Evolutionary conservation across 1,140 invertebrate species (phyloP).

Genomic region (Eriocheir sinensis): DNA sequence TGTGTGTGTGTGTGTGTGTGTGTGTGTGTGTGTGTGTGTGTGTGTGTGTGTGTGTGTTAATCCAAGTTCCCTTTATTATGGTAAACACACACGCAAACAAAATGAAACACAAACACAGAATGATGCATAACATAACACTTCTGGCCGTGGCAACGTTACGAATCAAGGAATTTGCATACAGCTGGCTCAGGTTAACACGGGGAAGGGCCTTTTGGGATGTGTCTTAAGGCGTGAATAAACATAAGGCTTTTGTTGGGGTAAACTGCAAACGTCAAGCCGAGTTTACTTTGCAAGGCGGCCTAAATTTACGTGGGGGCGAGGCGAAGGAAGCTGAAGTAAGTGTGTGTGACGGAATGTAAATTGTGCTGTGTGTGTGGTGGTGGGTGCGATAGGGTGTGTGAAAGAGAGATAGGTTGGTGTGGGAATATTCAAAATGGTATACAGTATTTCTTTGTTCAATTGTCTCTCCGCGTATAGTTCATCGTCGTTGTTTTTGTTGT

Average conservation of each 20-base stretch:
- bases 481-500: background rate
- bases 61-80: background rate
- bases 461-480: no score
- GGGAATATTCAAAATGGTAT: background rate
- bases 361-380: conserved; percentile 13
- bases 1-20: background rate
- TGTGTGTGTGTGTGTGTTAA: conserved; percentile 17
- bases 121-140: conserved; percentile 4
- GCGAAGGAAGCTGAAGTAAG: background rate
- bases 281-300: background rate
- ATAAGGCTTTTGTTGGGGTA: background rate
- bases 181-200: background rate
- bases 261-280: background rate
- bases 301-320: background rate
- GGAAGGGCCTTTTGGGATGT: background rate
- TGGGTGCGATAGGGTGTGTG: background rate
- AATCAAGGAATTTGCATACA: background rate
- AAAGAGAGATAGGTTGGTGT: background rate
- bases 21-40: background rate
- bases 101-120: background rate
- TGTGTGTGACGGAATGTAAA: conserved; percentile 4
- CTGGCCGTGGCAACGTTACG: background rate
- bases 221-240: background rate
- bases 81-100: background rate
- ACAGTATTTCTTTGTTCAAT: background rate